Evolutionary conservation across 2,797 vertebrate genomes (phyloP).

Genomic region (Eulemur albifrons): DNA sequence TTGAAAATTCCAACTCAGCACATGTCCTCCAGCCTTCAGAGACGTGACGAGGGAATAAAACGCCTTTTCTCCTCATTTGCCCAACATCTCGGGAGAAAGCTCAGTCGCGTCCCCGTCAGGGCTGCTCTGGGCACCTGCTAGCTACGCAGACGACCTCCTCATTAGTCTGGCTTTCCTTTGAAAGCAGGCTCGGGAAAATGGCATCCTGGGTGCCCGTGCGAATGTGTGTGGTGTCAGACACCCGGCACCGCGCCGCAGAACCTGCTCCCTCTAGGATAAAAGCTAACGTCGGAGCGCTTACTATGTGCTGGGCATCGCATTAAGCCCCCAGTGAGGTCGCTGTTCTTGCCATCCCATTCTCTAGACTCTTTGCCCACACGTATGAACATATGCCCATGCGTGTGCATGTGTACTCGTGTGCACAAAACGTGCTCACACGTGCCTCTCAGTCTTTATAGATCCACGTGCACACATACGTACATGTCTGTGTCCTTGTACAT

Average conservation of each 20-base stretch:
- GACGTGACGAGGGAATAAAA: conserved; percentile 74
- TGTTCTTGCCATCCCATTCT: background rate
- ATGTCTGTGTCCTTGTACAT: background rate
- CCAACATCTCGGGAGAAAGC: conserved; percentile 46
- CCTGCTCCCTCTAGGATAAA: background rate
- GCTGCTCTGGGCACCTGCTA: conserved; percentile 44
- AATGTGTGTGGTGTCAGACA: background rate
- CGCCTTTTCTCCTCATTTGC: conserved; percentile 55
- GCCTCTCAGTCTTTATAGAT: background rate
- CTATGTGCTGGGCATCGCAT: background rate
- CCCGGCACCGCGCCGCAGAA: background rate
- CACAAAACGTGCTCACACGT: background rate
- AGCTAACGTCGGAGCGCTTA: background rate
- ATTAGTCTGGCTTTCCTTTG: background rate
- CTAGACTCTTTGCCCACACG: background rate
- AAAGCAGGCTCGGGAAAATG: background rate
- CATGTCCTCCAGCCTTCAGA: conserved; percentile 69
- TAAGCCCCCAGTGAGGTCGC: background rate
- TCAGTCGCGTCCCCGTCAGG: background rate
- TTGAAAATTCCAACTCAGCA: conserved; percentile 78
- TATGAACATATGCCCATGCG: background rate
- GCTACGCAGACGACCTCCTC: background rate
- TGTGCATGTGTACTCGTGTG: background rate
- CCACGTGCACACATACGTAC: background rate
- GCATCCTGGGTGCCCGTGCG: background rate